phyloP scores from a whole-genome alignment of 2,888 invertebrate genomes.

The Podabrus alpinus region DNA sequence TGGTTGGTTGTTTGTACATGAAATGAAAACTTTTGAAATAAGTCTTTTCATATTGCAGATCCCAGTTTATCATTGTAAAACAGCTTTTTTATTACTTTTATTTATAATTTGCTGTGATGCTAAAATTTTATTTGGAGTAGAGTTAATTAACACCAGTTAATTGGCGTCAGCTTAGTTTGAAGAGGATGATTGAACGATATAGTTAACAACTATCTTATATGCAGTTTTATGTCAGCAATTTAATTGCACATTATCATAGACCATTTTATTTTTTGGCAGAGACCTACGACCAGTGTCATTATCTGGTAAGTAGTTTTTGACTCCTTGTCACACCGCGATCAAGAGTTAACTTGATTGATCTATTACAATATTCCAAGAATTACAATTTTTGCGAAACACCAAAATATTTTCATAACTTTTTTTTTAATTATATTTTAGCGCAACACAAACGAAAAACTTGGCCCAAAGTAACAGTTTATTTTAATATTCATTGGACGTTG shows the following conservation, averaged over 20 bases:
- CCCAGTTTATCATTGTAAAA: background rate
- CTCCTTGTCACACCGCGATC: no score
- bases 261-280: no score
- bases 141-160: background rate
- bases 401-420: no score
- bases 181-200: background rate
- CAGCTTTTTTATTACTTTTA: background rate
- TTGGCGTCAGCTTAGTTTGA: background rate
- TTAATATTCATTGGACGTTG: background rate
- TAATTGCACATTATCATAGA: no score
- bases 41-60: background rate
- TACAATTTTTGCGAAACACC: background rate
- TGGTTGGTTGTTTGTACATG: background rate
- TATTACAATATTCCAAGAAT: background rate
- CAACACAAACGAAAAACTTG: background rate
- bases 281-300: no score
- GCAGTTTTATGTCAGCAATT: background rate
- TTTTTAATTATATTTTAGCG: background rate
- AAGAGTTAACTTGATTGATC: background rate
- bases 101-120: background rate
- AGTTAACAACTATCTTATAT: background rate
- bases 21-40: background rate
- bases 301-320: background rate
- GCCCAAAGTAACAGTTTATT: background rate
- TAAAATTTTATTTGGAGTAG: background rate